Conservation (phyloP, 1,140 invertebrate species). For the Drosophila miranda region DNA sequence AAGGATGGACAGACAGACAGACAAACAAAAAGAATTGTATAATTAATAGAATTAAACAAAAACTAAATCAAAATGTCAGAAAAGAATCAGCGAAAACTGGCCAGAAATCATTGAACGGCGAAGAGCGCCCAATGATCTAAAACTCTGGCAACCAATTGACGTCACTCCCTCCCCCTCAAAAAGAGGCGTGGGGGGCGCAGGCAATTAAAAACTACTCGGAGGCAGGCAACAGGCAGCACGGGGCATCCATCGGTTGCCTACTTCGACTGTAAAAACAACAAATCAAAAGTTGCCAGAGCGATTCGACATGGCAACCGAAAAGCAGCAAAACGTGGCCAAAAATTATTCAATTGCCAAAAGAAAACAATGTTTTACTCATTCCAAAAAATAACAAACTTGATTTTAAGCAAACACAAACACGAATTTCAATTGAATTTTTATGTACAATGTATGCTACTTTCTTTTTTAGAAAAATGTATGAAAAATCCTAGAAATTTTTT, state of each 20-base stretch:
- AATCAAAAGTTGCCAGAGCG: slow-evolving; percentile 39
- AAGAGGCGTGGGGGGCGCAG: not conserved
- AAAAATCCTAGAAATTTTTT: too few species aligned
- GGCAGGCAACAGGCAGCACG: slow-evolving; percentile 29
- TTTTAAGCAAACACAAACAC: not conserved
- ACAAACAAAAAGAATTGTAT: slow-evolving; percentile 42
- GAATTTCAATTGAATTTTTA: not conserved
- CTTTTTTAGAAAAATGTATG: too few species aligned
- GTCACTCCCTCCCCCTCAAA: slow-evolving; percentile 37
- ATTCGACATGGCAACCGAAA: slow-evolving; percentile 27
- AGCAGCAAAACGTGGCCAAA: not conserved
- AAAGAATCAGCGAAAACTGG: slow-evolving; percentile 47
- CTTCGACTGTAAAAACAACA: slow-evolving; percentile 45
- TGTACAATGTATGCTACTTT: not conserved
- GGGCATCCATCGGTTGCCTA: slow-evolving; percentile 32
- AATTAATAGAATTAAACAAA: slow-evolving; percentile 77
- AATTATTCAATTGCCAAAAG: slow-evolving; percentile 22
- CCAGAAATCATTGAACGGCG: slow-evolving; percentile 57
- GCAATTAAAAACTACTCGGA: slow-evolving; percentile 77
- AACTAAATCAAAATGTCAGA: slow-evolving; percentile 70
- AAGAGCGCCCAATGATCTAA: slow-evolving; percentile 30
- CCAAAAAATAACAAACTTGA: slow-evolving; percentile 32
- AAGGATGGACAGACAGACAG: not conserved
- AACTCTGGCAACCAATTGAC: slow-evolving; percentile 54
- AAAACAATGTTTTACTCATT: slow-evolving; percentile 10